These are phyloP conservation scores for Hydra vulgaris DNA, from an alignment of 30 jellyfish, hydroid and myxozoan genomes.

Conservation along the genomic window DNA sequence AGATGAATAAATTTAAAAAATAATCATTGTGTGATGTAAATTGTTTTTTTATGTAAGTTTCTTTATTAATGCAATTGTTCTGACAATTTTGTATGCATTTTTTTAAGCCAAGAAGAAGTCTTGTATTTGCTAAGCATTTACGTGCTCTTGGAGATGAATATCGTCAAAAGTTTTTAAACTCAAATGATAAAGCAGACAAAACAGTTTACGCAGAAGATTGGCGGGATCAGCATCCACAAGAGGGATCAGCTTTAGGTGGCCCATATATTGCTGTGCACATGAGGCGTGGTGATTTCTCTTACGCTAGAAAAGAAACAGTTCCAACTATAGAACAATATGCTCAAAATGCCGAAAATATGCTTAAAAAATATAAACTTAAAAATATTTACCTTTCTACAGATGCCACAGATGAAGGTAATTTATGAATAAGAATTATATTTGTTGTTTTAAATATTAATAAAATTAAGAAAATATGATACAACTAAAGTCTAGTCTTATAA, in stretches of 20 bases:
- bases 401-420: constrained; percentile 60
- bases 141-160: constrained; percentile 65
- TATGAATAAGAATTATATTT: neutral
- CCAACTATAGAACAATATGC: constrained; percentile 72
- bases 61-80: neutral
- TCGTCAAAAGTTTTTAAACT: constrained; percentile 47
- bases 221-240: constrained; percentile 78
- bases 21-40: no score
- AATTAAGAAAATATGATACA: no score
- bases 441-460: no score
- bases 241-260: constrained; percentile 86
- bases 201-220: constrained; percentile 83
- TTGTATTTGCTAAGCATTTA: constrained; percentile 73
- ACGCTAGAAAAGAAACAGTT: constrained; percentile 61
- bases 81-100: neutral
- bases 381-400: constrained; percentile 68
- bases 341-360: constrained; percentile 35
- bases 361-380: constrained; percentile 47
- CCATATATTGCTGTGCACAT: constrained; percentile 74
- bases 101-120: constrained; percentile 78
- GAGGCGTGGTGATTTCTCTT: constrained; percentile 77
- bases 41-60: no score
- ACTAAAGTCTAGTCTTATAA: no score
- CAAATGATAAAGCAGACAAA: constrained; percentile 54
- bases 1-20: no score